A percentile compares a stretch with the other conserved stretches of the same genome.
Conservation (phyloP, 2,797 vertebrate species). For the Muraenolepis orangiensis region DNA sequence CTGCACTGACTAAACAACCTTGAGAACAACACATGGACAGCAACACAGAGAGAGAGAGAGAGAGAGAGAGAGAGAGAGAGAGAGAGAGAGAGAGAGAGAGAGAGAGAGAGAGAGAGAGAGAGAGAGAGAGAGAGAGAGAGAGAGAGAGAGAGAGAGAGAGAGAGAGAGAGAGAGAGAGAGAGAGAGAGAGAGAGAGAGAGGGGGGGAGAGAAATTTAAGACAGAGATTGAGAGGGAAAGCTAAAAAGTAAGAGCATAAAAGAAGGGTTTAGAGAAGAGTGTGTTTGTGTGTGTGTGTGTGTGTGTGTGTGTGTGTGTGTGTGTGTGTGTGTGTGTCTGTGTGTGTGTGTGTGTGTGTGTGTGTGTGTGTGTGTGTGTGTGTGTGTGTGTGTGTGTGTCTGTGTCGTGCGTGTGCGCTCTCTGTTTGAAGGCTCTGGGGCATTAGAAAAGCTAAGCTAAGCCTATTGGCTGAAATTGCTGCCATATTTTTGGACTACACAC, state of each 20-base stretch:
- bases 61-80: too few species aligned
- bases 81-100: too few species aligned
- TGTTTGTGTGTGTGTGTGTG: not conserved
- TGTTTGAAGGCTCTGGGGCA: slow-evolving; percentile 1
- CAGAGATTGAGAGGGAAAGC: not conserved
- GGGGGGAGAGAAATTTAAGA: not conserved
- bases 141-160: not conserved
- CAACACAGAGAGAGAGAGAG: not conserved
- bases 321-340: not conserved
- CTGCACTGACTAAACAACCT: not conserved
- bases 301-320: too few species aligned
- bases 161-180: not conserved
- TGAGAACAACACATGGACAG: not conserved
- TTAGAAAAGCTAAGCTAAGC: not conserved
- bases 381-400: not conserved
- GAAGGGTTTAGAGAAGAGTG: not conserved
- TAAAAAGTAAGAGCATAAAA: not conserved
- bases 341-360: not conserved
- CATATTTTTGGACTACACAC: not conserved
- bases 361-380: not conserved
- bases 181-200: not conserved
- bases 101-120: not conserved
- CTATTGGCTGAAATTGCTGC: slow-evolving; percentile 4
- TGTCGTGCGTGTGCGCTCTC: not conserved
- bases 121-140: not conserved